Conservation (phyloP, 2,888 invertebrate species). For the Xanthorhoe spadicearia region DNA sequence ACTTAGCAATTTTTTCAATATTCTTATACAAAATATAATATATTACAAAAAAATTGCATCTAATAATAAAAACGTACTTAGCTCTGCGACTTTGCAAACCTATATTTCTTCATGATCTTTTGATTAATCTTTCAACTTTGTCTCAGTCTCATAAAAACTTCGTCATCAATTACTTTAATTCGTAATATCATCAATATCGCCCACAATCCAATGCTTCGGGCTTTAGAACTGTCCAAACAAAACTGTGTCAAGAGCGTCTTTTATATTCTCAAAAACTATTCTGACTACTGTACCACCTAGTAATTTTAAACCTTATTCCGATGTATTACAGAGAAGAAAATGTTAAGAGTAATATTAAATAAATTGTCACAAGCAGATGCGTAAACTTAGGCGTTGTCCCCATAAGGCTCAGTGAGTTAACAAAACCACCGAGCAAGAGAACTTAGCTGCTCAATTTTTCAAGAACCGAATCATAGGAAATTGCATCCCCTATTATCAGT, state of each 20-base stretch:
- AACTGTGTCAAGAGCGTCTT: conserved; percentile 65
- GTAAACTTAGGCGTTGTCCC: conserved; percentile 37
- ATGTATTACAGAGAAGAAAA: conserved; percentile 7
- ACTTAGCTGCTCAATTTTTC: too few species aligned
- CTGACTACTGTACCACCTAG: conserved; percentile 6
- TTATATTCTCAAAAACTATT: conserved; percentile 31
- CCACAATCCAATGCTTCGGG: conserved; percentile 55
- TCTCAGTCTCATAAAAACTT: conserved; percentile 36
- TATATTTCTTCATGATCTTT: conserved; percentile 4
- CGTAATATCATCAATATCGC: conserved; percentile 56
- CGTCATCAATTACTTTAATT: conserved; percentile 40
- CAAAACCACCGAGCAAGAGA: too few species aligned
- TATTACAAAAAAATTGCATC: too few species aligned
- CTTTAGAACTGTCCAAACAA: conserved; percentile 53
- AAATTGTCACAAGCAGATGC: conserved; percentile 40
- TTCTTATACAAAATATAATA: too few species aligned
- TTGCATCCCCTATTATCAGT: too few species aligned
- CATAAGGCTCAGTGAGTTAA: too few species aligned
- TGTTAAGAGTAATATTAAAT: not conserved
- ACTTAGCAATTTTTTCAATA: too few species aligned
- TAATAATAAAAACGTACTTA: too few species aligned
- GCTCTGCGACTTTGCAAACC: too few species aligned
- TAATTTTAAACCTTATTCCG: conserved; percentile 31
- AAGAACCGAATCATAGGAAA: too few species aligned
- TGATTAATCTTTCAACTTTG: conserved; percentile 18